These are phyloP conservation scores for Nothocercus julius DNA, from an alignment of 2,113 vertebrate species.

Conservation along the genomic window DNA sequence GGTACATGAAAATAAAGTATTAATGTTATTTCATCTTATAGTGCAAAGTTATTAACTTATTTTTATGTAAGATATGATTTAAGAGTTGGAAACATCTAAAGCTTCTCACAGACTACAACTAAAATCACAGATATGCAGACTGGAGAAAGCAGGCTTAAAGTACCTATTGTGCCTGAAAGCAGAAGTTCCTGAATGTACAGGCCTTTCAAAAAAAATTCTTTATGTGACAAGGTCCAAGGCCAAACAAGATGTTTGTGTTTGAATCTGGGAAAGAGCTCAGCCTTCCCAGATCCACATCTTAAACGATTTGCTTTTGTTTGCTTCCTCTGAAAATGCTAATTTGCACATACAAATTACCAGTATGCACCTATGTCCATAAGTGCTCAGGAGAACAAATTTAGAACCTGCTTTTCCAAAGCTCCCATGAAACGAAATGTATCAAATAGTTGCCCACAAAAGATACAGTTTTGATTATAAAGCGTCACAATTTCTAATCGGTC, in stretches of 20 bases:
- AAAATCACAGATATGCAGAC: not conserved
- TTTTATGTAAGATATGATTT: not conserved
- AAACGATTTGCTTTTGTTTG: constrained; percentile 29
- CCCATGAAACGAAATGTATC: not conserved
- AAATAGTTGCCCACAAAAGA: constrained; percentile 4
- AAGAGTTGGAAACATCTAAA: not conserved
- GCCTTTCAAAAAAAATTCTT: not conserved
- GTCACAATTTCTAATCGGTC: constrained; percentile 51
- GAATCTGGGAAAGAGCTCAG: constrained; percentile 31
- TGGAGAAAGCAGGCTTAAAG: not conserved
- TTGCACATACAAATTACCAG: not conserved
- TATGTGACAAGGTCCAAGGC: constrained; percentile 28
- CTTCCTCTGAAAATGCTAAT: constrained; percentile 39
- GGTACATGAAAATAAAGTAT: constrained; percentile 43
- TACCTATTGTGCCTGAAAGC: not conserved
- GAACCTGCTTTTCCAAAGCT: constrained; percentile 15
- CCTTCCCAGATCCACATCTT: constrained; percentile 8
- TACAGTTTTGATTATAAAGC: constrained; percentile 15
- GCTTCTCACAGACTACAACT: not conserved
- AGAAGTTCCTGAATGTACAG: not conserved
- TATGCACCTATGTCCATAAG: not conserved
- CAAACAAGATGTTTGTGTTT: constrained; percentile 30
- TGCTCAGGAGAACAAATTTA: not conserved
- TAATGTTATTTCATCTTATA: not conserved
- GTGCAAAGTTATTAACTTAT: not conserved